phyloP scores from a whole-genome alignment of 2,797 vertebrate genomes.

The Zalophus californianus region DNA sequence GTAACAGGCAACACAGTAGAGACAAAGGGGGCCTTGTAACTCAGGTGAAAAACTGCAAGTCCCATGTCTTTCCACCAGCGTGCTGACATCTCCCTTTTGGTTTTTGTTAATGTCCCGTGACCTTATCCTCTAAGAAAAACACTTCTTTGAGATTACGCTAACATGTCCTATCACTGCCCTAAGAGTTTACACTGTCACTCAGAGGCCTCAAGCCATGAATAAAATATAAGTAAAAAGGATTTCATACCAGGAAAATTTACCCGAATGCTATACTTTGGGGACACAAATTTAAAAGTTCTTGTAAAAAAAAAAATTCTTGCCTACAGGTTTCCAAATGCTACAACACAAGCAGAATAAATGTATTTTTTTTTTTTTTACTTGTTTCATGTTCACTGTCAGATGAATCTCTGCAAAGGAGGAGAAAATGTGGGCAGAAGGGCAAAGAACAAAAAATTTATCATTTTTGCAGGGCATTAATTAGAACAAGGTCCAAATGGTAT shows the following conservation, averaged over 20 bases:
- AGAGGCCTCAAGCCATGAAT: not conserved
- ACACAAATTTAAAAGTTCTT: conserved; percentile 13
- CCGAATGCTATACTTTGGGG: not conserved
- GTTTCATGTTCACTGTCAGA: not conserved
- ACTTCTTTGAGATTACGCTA: not conserved
- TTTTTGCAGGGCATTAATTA: conserved; percentile 66
- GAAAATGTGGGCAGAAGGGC: not conserved
- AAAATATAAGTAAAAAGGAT: not conserved
- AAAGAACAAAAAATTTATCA: conserved; percentile 45
- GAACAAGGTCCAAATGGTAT: conserved; percentile 40
- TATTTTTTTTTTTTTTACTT: not conserved
- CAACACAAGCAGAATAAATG: not conserved
- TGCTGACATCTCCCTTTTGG: not conserved
- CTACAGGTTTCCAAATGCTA: not conserved
- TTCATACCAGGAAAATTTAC: not conserved
- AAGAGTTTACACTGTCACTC: not conserved
- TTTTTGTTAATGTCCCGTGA: not conserved
- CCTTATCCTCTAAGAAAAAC: not conserved
- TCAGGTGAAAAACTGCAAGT: rapidly evolving
- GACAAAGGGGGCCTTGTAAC: not conserved
- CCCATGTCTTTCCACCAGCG: not conserved
- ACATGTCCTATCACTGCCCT: not conserved
- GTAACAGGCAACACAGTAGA: not conserved
- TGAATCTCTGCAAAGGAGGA: not conserved
- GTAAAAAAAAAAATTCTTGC: not conserved